Evolutionary conservation across 2,888 invertebrate species (phyloP).

Genomic region (Toxonevra muliebris): DNA sequence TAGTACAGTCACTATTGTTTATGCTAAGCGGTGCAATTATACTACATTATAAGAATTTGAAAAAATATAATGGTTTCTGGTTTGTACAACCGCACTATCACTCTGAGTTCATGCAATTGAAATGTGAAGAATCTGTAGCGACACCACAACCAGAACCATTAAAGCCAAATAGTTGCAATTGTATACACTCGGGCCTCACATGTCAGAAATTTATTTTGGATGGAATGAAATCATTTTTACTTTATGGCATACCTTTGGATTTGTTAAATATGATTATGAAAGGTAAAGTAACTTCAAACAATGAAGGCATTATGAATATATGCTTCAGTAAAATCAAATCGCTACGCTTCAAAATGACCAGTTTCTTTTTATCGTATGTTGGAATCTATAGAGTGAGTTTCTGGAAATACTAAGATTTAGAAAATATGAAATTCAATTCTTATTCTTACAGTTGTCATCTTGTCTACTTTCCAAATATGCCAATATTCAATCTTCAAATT

Average conservation of each 20-base stretch:
- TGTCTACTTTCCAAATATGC: constrained; percentile 33
- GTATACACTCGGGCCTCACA: constrained; percentile 33
- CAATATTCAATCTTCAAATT: constrained; percentile 18
- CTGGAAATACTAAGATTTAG: neutral
- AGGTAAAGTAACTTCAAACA: constrained; percentile 17
- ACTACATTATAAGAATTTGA: constrained; percentile 43
- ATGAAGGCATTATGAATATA: constrained; percentile 7
- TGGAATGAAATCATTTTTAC: constrained; percentile 46
- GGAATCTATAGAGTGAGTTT: constrained; percentile 53
- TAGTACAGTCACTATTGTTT: constrained; percentile 49
- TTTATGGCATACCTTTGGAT: constrained; percentile 50
- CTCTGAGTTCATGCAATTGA: neutral
- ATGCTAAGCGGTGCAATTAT: constrained; percentile 53
- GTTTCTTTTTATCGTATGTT: constrained; percentile 50
- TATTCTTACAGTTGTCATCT: constrained; percentile 32
- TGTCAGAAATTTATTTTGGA: constrained; percentile 40
- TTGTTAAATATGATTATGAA: constrained; percentile 41
- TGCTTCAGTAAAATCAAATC: constrained; percentile 20
- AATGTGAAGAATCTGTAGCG: neutral
- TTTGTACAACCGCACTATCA: constrained; percentile 43
- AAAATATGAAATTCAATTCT: constrained; percentile 1
- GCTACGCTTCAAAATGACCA: constrained; percentile 40
- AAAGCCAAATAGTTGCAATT: neutral
- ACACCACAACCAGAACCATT: neutral
- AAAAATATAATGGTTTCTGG: constrained; percentile 50